These are phyloP conservation scores for Riparia riparia DNA, from an alignment of 2,113 vertebrate genomes.

Conservation along the genomic window DNA sequence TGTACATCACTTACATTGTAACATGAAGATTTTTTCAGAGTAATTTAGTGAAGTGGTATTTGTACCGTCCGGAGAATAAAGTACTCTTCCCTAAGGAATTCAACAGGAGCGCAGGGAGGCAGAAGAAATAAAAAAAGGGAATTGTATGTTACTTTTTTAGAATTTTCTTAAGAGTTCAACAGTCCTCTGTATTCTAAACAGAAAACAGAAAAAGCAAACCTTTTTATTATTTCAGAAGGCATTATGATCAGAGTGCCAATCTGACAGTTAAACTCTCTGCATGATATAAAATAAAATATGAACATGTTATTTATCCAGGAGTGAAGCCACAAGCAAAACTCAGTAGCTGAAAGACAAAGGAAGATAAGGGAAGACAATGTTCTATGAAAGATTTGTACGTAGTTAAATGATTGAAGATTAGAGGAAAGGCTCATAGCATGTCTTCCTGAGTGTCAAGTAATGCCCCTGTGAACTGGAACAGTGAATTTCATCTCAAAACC, in stretches of 20 bases:
- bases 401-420: neutral
- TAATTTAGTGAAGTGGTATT: neutral
- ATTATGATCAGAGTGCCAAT: neutral
- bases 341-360: neutral
- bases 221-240: neutral
- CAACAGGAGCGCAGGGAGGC: neutral
- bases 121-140: neutral
- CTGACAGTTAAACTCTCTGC: neutral
- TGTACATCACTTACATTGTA: neutral
- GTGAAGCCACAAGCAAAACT: neutral
- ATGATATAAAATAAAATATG: neutral
- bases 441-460: neutral
- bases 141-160: neutral
- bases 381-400: neutral
- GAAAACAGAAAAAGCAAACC: neutral
- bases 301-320: neutral
- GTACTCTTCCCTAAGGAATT: neutral
- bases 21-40: neutral
- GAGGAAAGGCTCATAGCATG: neutral
- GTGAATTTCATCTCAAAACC: neutral
- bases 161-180: neutral
- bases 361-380: neutral
- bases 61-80: neutral
- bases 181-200: neutral
- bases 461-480: neutral